Conservation (phyloP, 2,888 invertebrate species). For the Liposcelis brunnea region DNA sequence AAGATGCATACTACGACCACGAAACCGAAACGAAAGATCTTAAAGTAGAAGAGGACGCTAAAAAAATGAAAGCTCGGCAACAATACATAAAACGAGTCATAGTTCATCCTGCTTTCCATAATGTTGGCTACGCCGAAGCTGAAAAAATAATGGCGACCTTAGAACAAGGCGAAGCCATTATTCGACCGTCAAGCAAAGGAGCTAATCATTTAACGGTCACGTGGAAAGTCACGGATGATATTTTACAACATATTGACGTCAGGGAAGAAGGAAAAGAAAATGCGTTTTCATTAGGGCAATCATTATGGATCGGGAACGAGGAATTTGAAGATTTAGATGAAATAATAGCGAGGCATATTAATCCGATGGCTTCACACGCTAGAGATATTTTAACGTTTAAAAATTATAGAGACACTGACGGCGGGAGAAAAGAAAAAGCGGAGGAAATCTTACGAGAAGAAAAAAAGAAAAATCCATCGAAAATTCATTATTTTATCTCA, state of each 20-base stretch:
- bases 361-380: slow-evolving; percentile 89
- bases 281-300: slow-evolving; percentile 80
- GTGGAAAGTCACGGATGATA: slow-evolving; percentile 92
- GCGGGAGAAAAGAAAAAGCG: slow-evolving; percentile 69
- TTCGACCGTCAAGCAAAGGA: slow-evolving; percentile 94
- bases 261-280: slow-evolving; percentile 93
- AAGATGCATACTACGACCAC: slow-evolving; percentile 82
- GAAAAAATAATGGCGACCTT: slow-evolving; percentile 77
- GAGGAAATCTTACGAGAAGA: slow-evolving; percentile 79
- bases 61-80: slow-evolving; percentile 55
- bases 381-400: slow-evolving; percentile 83
- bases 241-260: slow-evolving; percentile 86
- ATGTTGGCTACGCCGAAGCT: slow-evolving; percentile 84
- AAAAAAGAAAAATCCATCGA: slow-evolving; percentile 68
- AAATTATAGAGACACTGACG: slow-evolving; percentile 63
- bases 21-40: slow-evolving; percentile 65
- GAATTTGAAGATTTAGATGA: slow-evolving; percentile 99
- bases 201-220: slow-evolving; percentile 92
- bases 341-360: slow-evolving; percentile 91
- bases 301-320: slow-evolving; percentile 73
- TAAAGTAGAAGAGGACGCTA: slow-evolving; percentile 60
- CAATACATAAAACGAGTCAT: slow-evolving; percentile 92
- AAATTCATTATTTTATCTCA: slow-evolving; percentile 76
- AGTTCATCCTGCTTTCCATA: slow-evolving; percentile 93
- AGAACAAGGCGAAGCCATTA: slow-evolving; percentile 93